phyloP scores from a whole-genome alignment of 2,888 invertebrate species.

The Nemotelus pantherinus region DNA sequence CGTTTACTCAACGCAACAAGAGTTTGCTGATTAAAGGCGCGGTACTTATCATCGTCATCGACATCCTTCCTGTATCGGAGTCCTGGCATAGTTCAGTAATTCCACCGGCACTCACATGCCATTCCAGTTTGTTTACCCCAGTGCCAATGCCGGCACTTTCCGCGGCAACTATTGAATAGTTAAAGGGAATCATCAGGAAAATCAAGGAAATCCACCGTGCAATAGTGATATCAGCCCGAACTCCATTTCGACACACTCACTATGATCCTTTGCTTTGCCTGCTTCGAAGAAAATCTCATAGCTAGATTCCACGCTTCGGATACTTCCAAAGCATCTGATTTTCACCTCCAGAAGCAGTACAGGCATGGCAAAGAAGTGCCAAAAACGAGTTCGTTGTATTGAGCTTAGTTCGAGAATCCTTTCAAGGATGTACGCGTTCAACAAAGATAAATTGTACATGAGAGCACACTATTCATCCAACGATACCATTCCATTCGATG shows the following conservation, averaged over 20 bases:
- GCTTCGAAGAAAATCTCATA: not conserved
- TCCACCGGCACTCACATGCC: not conserved
- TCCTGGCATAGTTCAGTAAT: constrained; percentile 7
- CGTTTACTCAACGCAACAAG: constrained; percentile 19
- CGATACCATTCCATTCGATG: constrained; percentile 35
- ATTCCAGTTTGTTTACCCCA: not conserved
- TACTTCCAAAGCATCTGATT: no score
- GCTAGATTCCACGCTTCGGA: no score
- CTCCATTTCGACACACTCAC: not conserved
- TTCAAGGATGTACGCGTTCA: constrained; percentile 38
- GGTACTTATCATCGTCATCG: constrained; percentile 34
- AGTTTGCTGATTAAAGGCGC: constrained; percentile 30
- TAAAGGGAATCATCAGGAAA: constrained; percentile 5
- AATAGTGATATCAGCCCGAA: no score
- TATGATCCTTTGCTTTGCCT: not conserved
- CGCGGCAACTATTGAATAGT: constrained; percentile 39
- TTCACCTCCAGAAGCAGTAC: no score
- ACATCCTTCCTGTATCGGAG: constrained; percentile 25
- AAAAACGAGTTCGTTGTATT: not conserved
- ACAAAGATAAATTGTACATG: constrained; percentile 49
- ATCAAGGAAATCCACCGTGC: not conserved
- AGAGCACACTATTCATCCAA: constrained; percentile 26
- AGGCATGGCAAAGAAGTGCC: no score
- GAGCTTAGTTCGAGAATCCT: constrained; percentile 27
- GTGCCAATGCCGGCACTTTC: not conserved